Base-by-base conservation (phyloP, 2,888 invertebrate genomes). In the Andrena trimmerana region DNA sequence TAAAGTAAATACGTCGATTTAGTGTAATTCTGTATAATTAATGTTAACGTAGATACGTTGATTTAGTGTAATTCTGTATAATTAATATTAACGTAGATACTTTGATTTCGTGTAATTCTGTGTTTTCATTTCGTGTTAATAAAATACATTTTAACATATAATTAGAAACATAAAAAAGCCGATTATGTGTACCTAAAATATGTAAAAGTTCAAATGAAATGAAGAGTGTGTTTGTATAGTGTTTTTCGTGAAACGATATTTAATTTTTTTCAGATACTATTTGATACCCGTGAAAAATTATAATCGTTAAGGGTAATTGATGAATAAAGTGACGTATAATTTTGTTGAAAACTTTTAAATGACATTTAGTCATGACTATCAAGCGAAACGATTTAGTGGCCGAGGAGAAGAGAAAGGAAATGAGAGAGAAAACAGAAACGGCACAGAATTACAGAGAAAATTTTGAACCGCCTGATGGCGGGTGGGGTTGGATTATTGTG, bases 401-500 rank as follows among this genome's bases (percentile, higher is more conserved):
- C 13, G 31, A 10, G 0, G 29, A 77, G 2, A 78, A 78, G 29
- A 8, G 31, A 24, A 70, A 52, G 0, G 0, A 20, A 27, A 0
- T 4, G n/a, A 24, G 36, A 1, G 3, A 60, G 24, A 13, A 52
- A 60, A 20, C 10, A 2, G 8, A 66, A 33, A 66, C 52, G 16
- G 20, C n/a, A 27, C 13, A 65, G 13, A 20, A 52, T 33, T 31
- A 2, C 0, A 29, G 10, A 7, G 79, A 81, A 0, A 95, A 96
- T 72, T 97, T 96, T 89, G 94, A 95, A 63, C 96, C 97, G 0
- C 97, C 97, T 0, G 97, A 97, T 92, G 97, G 97, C 4, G 97
- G 97, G 0, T 97, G 97, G 97, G 96, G 96, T 0, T 97, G 97
- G 97, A 94, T 97, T 92, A 95, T 97, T 27, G 95, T 97, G 42